Percentiles rank a stretch among this genome's conserved stretches.
phyloP scores from a whole-genome alignment of 2,113 vertebrate genomes.

The Antigone vipio region DNA sequence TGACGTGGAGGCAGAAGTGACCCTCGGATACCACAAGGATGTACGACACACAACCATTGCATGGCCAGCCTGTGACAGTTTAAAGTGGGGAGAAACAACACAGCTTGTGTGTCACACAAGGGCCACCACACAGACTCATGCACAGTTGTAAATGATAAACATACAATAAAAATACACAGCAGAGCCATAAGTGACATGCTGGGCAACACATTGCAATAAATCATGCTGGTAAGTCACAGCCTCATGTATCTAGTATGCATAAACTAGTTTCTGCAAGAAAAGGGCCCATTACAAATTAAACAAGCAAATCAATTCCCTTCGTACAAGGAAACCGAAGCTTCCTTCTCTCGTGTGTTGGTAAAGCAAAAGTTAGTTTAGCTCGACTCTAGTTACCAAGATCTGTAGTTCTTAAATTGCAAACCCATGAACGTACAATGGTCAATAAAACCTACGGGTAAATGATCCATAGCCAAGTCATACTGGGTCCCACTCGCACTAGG shows the following conservation, averaged over 20 bases:
- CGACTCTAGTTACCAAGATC: background rate
- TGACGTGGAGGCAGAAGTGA: background rate
- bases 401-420: background rate
- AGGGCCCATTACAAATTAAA: background rate
- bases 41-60: background rate
- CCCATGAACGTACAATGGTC: background rate
- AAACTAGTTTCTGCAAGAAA: background rate
- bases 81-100: background rate
- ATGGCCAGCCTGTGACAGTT: background rate
- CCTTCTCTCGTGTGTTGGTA: background rate
- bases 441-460: background rate
- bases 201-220: background rate
- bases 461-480: background rate
- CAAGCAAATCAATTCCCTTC: background rate
- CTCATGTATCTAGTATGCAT: background rate
- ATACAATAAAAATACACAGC: background rate
- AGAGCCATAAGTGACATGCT: background rate
- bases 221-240: background rate
- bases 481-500: background rate
- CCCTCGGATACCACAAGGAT: background rate
- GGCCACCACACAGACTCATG: rapidly evolving
- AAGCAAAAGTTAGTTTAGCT: background rate
- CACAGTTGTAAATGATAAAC: background rate
- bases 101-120: background rate
- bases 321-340: background rate